A percentile compares a stretch with the other conserved stretches of the same genome.
Conservation (phyloP, 2,797 vertebrate genomes). For the Phaenicophaeus curvirostris region DNA sequence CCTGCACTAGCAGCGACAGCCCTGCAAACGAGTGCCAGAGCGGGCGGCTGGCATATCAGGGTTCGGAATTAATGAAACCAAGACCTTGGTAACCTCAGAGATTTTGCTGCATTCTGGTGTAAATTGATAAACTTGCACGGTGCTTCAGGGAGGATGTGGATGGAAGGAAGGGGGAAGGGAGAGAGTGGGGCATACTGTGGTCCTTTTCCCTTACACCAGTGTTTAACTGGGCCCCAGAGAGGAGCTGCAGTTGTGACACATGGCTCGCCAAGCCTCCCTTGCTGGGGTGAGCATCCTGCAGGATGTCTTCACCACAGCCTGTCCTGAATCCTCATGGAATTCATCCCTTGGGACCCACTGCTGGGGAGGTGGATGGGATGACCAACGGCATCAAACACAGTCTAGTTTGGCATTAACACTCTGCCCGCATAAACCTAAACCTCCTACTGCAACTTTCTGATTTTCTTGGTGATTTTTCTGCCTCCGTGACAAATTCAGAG, state of each 20-base stretch:
- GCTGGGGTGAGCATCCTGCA: neutral
- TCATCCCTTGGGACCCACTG: neutral
- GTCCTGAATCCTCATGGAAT: neutral
- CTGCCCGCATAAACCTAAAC: neutral
- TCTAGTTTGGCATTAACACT: neutral
- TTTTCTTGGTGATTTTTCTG: neutral
- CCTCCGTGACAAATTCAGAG: neutral
- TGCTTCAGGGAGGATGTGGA: neutral
- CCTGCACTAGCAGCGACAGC: neutral
- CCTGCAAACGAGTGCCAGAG: neutral
- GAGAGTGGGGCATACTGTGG: neutral
- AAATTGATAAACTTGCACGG: neutral
- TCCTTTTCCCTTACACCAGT: neutral
- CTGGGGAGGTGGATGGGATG: neutral
- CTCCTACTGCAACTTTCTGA: neutral
- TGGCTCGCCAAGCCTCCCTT: neutral
- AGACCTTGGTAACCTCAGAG: neutral
- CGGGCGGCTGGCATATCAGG: neutral
- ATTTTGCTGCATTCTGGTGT: neutral
- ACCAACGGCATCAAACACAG: neutral
- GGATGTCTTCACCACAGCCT: neutral
- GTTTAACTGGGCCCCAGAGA: neutral
- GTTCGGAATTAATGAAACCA: conserved; percentile 24
- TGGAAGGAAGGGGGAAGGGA: neutral
- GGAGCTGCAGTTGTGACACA: neutral